Percentiles rank a stretch among this genome's conserved stretches.
These are phyloP conservation scores for Acleris laterana DNA, from an alignment of 2,888 invertebrate genomes.

Conservation along the genomic window DNA sequence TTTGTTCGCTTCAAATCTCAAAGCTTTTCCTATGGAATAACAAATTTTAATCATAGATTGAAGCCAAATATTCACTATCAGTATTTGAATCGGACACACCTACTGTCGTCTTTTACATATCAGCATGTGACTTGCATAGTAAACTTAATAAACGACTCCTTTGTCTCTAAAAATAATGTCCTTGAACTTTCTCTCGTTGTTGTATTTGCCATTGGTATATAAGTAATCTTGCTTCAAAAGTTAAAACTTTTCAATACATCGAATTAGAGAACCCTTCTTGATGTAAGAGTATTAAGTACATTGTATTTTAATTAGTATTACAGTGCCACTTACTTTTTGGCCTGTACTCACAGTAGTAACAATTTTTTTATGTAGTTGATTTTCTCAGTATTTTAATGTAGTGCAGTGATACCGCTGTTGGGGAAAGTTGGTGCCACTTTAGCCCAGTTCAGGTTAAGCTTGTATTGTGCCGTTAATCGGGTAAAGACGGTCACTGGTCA, in stretches of 20 bases:
- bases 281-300: slow-evolving; percentile 62
- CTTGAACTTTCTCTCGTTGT: slow-evolving; percentile 65
- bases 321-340: slow-evolving; percentile 32
- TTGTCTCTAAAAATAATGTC: slow-evolving; percentile 62
- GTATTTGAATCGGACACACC: slow-evolving; percentile 72
- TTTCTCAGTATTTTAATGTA: slow-evolving; percentile 20
- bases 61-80: slow-evolving; percentile 72
- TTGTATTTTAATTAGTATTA: slow-evolving; percentile 61
- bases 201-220: slow-evolving; percentile 68
- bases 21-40: slow-evolving; percentile 65
- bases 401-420: background rate
- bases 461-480: slow-evolving; percentile 20
- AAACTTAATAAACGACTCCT: slow-evolving; percentile 68
- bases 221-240: slow-evolving; percentile 66
- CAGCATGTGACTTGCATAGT: slow-evolving; percentile 81
- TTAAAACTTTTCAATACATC: slow-evolving; percentile 51
- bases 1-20: slow-evolving; percentile 60
- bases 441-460: slow-evolving; percentile 23
- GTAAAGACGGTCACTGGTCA: background rate
- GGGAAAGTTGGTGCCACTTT: slow-evolving; percentile 28
- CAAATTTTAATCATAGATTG: slow-evolving; percentile 50
- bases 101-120: slow-evolving; percentile 78
- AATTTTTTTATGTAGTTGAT: slow-evolving; percentile 2
- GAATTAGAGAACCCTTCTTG: slow-evolving; percentile 39
- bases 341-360: slow-evolving; percentile 9